phyloP scores from a whole-genome alignment of 2,888 invertebrate species.

The Apotomis betuletana region DNA sequence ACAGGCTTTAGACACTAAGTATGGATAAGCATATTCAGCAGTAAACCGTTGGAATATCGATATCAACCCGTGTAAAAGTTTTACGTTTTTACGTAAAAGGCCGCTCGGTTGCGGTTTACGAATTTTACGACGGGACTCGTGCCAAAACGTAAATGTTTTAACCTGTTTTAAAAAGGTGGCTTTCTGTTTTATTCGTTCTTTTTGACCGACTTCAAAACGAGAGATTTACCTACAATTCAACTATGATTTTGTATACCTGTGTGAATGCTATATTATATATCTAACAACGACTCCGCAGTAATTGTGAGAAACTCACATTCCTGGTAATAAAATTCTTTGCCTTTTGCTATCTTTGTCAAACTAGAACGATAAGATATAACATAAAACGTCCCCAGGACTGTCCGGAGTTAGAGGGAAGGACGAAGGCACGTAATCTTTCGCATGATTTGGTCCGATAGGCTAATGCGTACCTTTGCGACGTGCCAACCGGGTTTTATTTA shows the following conservation, averaged over 20 bases:
- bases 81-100: conserved; percentile 38
- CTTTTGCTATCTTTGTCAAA: background rate
- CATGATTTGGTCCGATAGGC: conserved; percentile 53
- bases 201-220: background rate
- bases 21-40: conserved; percentile 20
- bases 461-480: conserved; percentile 51
- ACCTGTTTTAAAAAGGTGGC: background rate
- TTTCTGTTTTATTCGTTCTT: background rate
- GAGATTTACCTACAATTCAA: too few species aligned
- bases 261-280: too few species aligned
- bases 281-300: background rate
- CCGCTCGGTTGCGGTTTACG: conserved; percentile 30
- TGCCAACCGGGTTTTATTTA: conserved; percentile 24
- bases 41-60: conserved; percentile 36
- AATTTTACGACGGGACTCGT: conserved; percentile 30
- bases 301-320: background rate
- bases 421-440: conserved; percentile 48
- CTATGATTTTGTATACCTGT: too few species aligned
- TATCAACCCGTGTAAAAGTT: conserved; percentile 34
- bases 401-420: conserved; percentile 44
- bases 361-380: background rate
- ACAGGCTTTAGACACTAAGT: conserved; percentile 2
- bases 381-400: conserved; percentile 18
- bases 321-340: background rate
- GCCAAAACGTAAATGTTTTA: conserved; percentile 29